phyloP scores from a whole-genome alignment of 2,797 vertebrate genomes.

The Lagodon rhomboides region DNA sequence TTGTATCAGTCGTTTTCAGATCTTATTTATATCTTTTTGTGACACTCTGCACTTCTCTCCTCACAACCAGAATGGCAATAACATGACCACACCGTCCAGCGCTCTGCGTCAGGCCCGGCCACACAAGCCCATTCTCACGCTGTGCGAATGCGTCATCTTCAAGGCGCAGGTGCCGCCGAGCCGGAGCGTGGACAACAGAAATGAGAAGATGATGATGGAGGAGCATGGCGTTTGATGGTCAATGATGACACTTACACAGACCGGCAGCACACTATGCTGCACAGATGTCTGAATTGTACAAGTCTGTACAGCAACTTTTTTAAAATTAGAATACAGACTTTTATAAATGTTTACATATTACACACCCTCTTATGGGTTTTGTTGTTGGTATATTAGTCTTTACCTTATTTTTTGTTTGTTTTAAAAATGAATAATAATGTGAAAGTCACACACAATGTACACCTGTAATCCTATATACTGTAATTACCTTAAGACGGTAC shows the following conservation, averaged over 20 bases:
- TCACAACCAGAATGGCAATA: conserved; percentile 37
- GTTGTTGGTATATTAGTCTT: conserved; percentile 13
- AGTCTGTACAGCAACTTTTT: not conserved
- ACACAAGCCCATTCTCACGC: conserved; percentile 74
- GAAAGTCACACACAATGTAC: not conserved
- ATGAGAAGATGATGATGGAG: conserved; percentile 60
- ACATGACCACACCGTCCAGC: conserved; percentile 69
- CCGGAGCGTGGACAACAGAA: not conserved
- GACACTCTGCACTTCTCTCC: not conserved
- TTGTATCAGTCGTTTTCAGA: not conserved
- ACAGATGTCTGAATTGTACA: not conserved
- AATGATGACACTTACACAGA: not conserved
- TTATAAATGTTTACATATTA: conserved; percentile 23
- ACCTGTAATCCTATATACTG: conserved; percentile 2
- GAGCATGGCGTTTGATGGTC: conserved; percentile 59
- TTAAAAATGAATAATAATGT: not conserved
- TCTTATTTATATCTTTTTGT: not conserved
- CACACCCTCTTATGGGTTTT: not conserved
- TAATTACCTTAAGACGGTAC: not conserved
- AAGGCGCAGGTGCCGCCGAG: conserved; percentile 20
- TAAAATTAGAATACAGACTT: not conserved
- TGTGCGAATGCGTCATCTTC: conserved; percentile 66
- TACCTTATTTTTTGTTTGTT: conserved; percentile 7
- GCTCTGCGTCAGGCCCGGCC: conserved; percentile 81
- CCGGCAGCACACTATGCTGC: not conserved